Base-by-base conservation (phyloP, 2,888 invertebrate species). In the Drosophila quinaria region DNA sequence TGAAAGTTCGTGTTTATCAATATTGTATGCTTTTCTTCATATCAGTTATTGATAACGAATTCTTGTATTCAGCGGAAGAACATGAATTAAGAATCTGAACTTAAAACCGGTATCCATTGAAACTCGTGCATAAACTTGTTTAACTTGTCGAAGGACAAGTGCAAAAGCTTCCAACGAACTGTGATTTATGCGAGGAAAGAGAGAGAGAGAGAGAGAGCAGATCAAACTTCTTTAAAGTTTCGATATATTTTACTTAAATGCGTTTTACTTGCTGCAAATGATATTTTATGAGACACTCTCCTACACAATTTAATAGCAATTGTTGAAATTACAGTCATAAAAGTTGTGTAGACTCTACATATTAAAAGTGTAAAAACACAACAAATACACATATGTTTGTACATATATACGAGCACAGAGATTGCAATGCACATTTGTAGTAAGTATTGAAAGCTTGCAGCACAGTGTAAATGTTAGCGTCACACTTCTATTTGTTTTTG, bases 101-200 rank as follows among this genome's bases (percentile, higher is more conserved):
- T 50, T 50, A 39, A 60, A 88, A 86, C 87, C 81, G 77, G 82
- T 82, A 59, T 67, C 9, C 15, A 52, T 54, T 59, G 65, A 58
- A 70, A 49, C 54, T 60, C 66, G 60, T 66, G 58, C 33, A 35
- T 37, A 79, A 88, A 81, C 87, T 68, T 66, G 89, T 87, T 87
- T 72, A 55, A 79, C 76, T 67, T 37, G 70, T 55, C 69, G 78
- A 77, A 77, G 69, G 78, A 88, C 81, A 83, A 74, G 70, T 77
- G 67, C 67, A 59, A 70, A 72, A 51, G 22, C 25, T 63, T 11
- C n/a, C 22, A 13, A 46, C 59, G 17, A 68, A 65, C 59, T 51
- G 52, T 61, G 62, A 68, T 64, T 68, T 70, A 71, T 66, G 56
- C 58, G 6, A 51, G n/a, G n/a, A n/a, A n/a, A 33, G 19, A 37